Evolutionary conservation across 2,888 invertebrate species (phyloP).

Genomic region (Oscheius sp.): DNA sequence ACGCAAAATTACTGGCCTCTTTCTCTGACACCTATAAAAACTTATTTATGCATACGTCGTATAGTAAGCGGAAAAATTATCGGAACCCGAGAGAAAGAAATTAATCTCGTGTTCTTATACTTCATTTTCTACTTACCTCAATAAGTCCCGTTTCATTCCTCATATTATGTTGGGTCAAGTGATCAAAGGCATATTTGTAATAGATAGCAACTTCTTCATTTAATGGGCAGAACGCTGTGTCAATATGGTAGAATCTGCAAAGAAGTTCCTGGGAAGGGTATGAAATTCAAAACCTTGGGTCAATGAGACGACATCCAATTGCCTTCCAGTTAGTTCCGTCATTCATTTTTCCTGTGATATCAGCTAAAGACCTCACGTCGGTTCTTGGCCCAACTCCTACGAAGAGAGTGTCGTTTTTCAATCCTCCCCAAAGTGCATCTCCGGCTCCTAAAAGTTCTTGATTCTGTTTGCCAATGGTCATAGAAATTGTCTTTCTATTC

Average conservation of each 20-base stretch:
- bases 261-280: background rate
- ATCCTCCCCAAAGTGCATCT: slow-evolving; percentile 70
- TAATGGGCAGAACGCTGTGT: slow-evolving; percentile 72
- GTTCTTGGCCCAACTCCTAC: slow-evolving; percentile 71
- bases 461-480: slow-evolving; percentile 12
- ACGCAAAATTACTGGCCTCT: slow-evolving; percentile 70
- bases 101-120: background rate
- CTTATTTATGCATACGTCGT: background rate
- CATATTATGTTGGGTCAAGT: slow-evolving; percentile 68
- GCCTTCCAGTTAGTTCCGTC: slow-evolving; percentile 62
- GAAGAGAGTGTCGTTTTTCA: slow-evolving; percentile 61
- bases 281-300: slow-evolving; percentile 60
- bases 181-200: slow-evolving; percentile 69
- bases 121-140: slow-evolving; percentile 38
- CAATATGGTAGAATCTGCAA: slow-evolving; percentile 72
- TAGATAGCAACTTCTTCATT: slow-evolving; percentile 66
- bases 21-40: slow-evolving; percentile 55
- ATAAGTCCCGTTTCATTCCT: slow-evolving; percentile 61
- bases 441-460: slow-evolving; percentile 62
- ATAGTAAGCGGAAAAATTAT: background rate
- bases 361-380: slow-evolving; percentile 63
- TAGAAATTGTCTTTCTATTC: too few relatives aligned
- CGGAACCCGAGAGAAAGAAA: background rate
- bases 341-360: slow-evolving; percentile 60
- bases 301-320: slow-evolving; percentile 67